Percentiles rank a stretch among this genome's conserved stretches.
phyloP scores from a whole-genome alignment of 2,888 invertebrate species.

The Troglohyphantes excavatus region DNA sequence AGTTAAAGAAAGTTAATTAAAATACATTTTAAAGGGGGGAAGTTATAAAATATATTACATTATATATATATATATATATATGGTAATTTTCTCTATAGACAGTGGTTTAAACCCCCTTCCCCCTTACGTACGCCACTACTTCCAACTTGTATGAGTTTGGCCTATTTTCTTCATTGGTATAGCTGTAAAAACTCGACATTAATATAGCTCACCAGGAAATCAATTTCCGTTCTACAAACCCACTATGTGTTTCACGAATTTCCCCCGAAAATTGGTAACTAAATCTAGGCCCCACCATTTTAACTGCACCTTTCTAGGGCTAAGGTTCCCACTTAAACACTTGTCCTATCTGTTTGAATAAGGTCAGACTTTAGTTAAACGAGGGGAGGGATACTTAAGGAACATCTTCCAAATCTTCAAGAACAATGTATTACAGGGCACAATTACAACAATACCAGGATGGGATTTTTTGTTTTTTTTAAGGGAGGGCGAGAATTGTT shows the following conservation, averaged over 20 bases:
- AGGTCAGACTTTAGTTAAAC: slow-evolving; percentile 21
- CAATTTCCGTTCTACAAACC: slow-evolving; percentile 17
- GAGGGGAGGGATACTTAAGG: too few species aligned
- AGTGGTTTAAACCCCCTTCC: too few species aligned
- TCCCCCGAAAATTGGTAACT: background rate
- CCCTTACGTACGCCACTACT: too few species aligned
- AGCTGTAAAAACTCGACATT: too few species aligned
- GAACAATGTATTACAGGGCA: slow-evolving; percentile 28
- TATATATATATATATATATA: too few species aligned
- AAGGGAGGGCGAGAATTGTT: background rate
- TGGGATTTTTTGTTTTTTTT: background rate
- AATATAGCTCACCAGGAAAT: background rate
- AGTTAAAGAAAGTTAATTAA: too few species aligned
- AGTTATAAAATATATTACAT: too few species aligned
- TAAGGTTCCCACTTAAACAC: background rate
- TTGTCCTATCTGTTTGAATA: slow-evolving; percentile 13
- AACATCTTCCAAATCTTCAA: slow-evolving; percentile 5
- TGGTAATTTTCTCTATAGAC: too few species aligned
- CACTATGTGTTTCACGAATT: slow-evolving; percentile 15
- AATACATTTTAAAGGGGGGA: too few species aligned
- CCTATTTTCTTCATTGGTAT: too few species aligned
- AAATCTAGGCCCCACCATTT: slow-evolving; percentile 19
- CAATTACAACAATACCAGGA: background rate
- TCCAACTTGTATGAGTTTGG: too few species aligned
- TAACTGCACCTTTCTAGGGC: background rate